Percentiles rank a stretch among this genome's conserved stretches.
phyloP scores from a whole-genome alignment of 2,888 invertebrate genomes.

The Leptinotarsa juncta region DNA sequence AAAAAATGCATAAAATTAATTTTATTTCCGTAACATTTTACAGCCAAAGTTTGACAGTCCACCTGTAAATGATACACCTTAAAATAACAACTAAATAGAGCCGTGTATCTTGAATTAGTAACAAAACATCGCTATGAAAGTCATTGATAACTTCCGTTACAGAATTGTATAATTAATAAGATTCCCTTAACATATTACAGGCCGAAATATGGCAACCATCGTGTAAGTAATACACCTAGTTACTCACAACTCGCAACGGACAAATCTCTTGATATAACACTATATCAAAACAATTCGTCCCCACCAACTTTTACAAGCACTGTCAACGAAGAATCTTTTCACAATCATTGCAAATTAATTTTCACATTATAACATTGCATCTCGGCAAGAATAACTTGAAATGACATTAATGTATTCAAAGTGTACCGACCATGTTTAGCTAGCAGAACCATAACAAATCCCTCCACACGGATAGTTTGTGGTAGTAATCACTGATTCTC shows the following conservation, averaged over 20 bases:
- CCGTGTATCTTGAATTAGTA: neutral
- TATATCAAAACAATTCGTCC: neutral
- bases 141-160: neutral
- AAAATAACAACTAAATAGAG: no score
- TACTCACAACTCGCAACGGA: no score
- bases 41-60: no score
- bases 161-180: no score
- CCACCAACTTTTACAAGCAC: neutral
- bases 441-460: conserved; percentile 45
- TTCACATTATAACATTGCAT: conserved; percentile 11
- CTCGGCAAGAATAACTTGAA: conserved; percentile 18
- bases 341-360: neutral
- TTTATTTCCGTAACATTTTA: no score
- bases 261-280: neutral
- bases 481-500: conserved; percentile 13
- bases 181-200: no score
- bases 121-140: neutral
- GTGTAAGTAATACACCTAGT: no score
- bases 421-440: conserved; percentile 48
- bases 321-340: neutral
- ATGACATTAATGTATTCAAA: conserved; percentile 28
- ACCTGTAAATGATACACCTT: no score
- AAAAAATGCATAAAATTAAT: no score
- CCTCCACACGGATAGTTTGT: conserved; percentile 9
- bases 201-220: no score